Evolutionary conservation across 2,888 invertebrate genomes (phyloP).

Genomic region (Caenorhabditis imperialis): DNA sequence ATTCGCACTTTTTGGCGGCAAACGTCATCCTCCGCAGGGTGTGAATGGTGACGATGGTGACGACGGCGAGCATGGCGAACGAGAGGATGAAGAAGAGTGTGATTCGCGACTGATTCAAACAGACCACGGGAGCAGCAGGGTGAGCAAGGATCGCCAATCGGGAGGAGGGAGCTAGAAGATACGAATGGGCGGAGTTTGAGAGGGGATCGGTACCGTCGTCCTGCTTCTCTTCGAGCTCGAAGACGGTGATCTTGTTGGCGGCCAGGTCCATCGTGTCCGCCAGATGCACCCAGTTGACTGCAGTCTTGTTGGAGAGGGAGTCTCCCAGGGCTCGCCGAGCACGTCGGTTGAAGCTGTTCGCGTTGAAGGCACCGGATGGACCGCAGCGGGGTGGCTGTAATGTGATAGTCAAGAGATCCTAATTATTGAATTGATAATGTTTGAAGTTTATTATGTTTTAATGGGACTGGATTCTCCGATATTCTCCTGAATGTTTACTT

Average conservation of each 20-base stretch:
- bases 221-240: constrained; percentile 73
- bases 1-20: constrained; percentile 34
- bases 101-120: constrained; percentile 39
- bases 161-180: too few relatives aligned
- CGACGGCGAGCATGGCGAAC: constrained; percentile 36
- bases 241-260: constrained; percentile 75
- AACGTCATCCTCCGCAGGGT: constrained; percentile 16
- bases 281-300: constrained; percentile 54
- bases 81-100: constrained; percentile 29
- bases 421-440: too few relatives aligned
- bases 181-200: too few relatives aligned
- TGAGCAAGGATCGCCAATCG: constrained; percentile 18
- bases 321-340: constrained; percentile 13
- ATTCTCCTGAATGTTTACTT: too few relatives aligned
- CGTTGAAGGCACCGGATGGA: constrained; percentile 26
- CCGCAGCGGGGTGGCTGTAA: constrained; percentile 61
- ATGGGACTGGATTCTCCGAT: too few relatives aligned
- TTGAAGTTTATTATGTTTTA: too few relatives aligned
- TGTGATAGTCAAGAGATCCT: too few relatives aligned
- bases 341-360: constrained; percentile 29
- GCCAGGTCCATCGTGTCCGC: constrained; percentile 74
- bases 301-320: constrained; percentile 19
- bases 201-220: too few relatives aligned
- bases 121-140: constrained; percentile 24
- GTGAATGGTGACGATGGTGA: constrained; percentile 32